A percentile compares a stretch with the other conserved stretches of the same genome.
Evolutionary conservation across 2,797 vertebrate genomes (phyloP).

Genomic region (Sebastes cheni): DNA sequence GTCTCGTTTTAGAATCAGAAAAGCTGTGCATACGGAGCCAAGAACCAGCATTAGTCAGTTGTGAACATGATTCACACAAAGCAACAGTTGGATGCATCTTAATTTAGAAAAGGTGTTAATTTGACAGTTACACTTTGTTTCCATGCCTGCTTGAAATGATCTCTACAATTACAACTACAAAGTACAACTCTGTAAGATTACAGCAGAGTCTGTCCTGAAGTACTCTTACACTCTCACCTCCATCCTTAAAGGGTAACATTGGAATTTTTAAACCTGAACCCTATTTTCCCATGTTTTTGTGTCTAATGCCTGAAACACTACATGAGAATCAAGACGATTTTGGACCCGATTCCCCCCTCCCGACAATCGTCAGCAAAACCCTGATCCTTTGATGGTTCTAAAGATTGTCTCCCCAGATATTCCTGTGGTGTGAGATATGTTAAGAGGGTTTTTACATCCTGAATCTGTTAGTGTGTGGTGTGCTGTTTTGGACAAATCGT

Average conservation of each 20-base stretch:
- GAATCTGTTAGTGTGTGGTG: too few relatives aligned
- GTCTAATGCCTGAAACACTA: background rate
- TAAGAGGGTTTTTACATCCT: too few relatives aligned
- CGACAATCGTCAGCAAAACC: too few relatives aligned
- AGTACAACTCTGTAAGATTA: background rate
- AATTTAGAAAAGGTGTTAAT: conserved; percentile 11
- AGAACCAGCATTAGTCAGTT: background rate
- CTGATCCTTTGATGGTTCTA: too few relatives aligned
- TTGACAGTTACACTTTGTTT: background rate
- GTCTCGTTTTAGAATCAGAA: background rate
- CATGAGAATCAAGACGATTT: too few relatives aligned
- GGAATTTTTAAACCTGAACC: background rate
- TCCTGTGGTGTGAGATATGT: too few relatives aligned
- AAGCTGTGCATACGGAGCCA: background rate
- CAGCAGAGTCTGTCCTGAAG: background rate
- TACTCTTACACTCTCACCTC: conserved; percentile 1
- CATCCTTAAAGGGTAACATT: background rate
- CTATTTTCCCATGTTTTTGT: background rate
- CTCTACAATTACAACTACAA: too few relatives aligned
- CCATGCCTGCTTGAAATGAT: background rate
- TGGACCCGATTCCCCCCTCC: too few relatives aligned
- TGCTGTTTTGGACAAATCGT: too few relatives aligned
- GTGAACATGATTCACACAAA: conserved; percentile 2
- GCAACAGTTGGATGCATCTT: conserved; percentile 27
- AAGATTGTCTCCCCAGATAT: too few relatives aligned